Base-by-base conservation (phyloP, 30 jellyfish, hydroid and myxozoan genomes). In the Hydra vulgaris region DNA sequence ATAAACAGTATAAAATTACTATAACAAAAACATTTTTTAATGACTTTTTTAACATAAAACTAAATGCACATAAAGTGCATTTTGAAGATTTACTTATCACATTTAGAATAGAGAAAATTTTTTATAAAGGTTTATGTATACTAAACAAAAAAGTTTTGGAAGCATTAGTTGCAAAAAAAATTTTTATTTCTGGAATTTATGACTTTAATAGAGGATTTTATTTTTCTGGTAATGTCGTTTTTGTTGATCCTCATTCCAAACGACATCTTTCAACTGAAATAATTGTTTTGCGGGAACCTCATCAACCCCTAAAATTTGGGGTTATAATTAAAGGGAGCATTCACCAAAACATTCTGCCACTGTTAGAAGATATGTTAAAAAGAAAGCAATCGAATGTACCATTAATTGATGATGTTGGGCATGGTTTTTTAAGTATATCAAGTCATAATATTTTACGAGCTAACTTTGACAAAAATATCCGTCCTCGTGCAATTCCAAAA, bases 371-470 rank as follows among this genome's bases (percentile, higher is more conserved):
- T 16, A 0, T 75, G 25, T 53, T 75, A 23, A 66, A 75, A 26
- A 66, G 83, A 4, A 66, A 70, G 21, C 17, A 70, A 21, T 16
- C 53, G 19, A 70, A 26, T 5, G 20, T 75, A 19, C 83, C 83
- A 4, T 15, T 25, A 15, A 23, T 23, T 75, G 66, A 75, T 0
- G 26, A 22, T 0, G 24, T 75, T 25, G 83, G 56, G 53, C 26
- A 25, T 70, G 83, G 83, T 21, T 12, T 75, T 26, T 75, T 75
- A 54, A 75, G 83, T 0, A 75, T 75, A 19, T 75, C 83, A 25
- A 53, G 66, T 54, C 70, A n/a, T 75, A 15, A 75, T 7, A 27
- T 75, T 17, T 15, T 8, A 21, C 66, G 40, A 4, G 18, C 53
- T 54, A 21, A 75, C n/a, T 75, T 25, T 26, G 26, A 0, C 19